Percentiles rank a stretch among this genome's conserved stretches.
These are phyloP conservation scores for Scleropages formosus DNA, from an alignment of 2,797 vertebrate genomes.

Conservation along the genomic window DNA sequence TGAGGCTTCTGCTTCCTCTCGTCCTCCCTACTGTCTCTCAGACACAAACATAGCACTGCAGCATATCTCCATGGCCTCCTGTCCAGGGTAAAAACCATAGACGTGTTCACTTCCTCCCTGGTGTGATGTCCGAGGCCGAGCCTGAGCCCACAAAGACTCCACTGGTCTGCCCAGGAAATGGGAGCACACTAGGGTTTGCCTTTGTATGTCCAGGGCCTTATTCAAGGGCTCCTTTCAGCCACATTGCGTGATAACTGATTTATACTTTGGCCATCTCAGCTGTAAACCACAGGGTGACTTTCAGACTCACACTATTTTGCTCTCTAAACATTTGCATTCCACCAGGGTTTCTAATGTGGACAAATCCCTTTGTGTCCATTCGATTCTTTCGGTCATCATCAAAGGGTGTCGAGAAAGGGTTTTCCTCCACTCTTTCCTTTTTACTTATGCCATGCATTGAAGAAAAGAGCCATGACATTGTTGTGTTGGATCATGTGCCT, in stretches of 20 bases:
- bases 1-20: too few species aligned
- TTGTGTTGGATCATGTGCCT: background rate
- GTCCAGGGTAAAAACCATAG: too few species aligned
- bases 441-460: conserved; percentile 22
- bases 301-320: conserved; percentile 8
- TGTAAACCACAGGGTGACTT: conserved; percentile 15
- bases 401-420: conserved; percentile 28
- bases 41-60: too few species aligned
- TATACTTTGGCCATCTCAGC: conserved; percentile 2
- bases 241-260: conserved; percentile 3
- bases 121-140: background rate
- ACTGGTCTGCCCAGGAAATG: background rate
- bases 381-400: conserved; percentile 19
- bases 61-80: too few species aligned
- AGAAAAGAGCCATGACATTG: conserved; percentile 19
- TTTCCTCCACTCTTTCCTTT: conserved; percentile 12
- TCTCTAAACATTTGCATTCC: conserved; percentile 28
- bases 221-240: background rate
- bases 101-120: conserved; percentile 29
- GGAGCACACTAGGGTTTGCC: conserved; percentile 10
- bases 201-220: background rate
- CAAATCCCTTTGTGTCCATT: conserved; percentile 26
- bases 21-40: too few species aligned
- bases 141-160: background rate
- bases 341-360: conserved; percentile 9